These are phyloP conservation scores for Drosophila baimaii DNA, from an alignment of 1,140 invertebrate species.

Conservation along the genomic window DNA sequence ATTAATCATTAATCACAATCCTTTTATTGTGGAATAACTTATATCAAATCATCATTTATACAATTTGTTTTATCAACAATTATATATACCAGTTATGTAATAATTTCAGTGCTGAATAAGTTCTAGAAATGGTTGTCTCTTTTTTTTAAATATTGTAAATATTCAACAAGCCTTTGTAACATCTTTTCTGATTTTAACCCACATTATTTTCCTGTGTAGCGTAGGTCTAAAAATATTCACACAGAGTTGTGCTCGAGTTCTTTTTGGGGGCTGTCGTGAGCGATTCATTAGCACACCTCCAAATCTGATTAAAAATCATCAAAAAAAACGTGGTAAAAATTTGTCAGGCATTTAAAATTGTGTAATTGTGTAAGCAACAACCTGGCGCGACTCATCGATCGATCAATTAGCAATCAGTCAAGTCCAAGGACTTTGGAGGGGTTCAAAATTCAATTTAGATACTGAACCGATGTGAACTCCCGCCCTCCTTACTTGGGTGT, in stretches of 20 bases:
- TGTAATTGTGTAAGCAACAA: slow-evolving; percentile 38
- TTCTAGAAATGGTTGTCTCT: neutral
- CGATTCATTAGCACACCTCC: slow-evolving; percentile 59
- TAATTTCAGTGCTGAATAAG: too few species aligned
- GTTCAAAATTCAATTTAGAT: slow-evolving; percentile 59
- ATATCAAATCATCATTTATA: too few species aligned
- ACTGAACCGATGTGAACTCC: slow-evolving; percentile 35
- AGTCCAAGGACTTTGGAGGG: slow-evolving; percentile 11
- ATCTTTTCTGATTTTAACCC: neutral
- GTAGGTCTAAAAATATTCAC: slow-evolving; percentile 59
- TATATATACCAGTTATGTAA: too few species aligned
- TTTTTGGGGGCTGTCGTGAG: slow-evolving; percentile 44
- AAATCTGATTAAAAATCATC: slow-evolving; percentile 36
- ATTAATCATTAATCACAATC: too few species aligned
- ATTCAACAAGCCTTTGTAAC: neutral
- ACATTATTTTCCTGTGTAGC: neutral
- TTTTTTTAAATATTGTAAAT: neutral
- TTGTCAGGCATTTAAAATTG: slow-evolving; percentile 44
- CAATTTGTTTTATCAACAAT: too few species aligned
- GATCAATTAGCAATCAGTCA: slow-evolving; percentile 59
- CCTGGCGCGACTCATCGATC: slow-evolving; percentile 14
- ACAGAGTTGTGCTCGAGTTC: slow-evolving; percentile 26
- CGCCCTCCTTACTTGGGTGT: neutral
- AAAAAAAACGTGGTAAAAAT: slow-evolving; percentile 10
- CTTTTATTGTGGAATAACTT: too few species aligned